These are phyloP conservation scores for Gymnothorax javanicus DNA, from an alignment of 2,797 vertebrate species.

Conservation along the genomic window DNA sequence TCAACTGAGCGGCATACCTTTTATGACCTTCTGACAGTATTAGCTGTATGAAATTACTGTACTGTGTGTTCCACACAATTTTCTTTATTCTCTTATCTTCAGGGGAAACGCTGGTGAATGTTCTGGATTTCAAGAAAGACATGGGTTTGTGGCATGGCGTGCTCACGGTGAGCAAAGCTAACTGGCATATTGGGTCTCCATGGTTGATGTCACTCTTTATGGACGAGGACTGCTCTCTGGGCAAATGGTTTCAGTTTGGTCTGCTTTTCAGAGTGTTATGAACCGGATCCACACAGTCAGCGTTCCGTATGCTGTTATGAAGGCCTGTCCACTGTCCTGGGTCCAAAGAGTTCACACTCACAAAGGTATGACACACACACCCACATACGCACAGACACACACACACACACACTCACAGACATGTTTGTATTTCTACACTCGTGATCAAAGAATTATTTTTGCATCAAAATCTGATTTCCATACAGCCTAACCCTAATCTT, in stretches of 20 bases:
- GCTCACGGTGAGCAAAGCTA: slow-evolving; percentile 80
- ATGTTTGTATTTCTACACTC: too few relatives aligned
- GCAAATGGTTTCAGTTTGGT: background rate
- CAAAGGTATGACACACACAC: slow-evolving; percentile 78
- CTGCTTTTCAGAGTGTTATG: slow-evolving; percentile 85
- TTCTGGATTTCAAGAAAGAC: slow-evolving; percentile 97
- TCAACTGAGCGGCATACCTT: too few relatives aligned
- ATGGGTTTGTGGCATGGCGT: slow-evolving; percentile 98
- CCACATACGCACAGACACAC: background rate
- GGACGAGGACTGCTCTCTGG: background rate
- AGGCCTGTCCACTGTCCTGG: slow-evolving; percentile 96
- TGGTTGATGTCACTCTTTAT: background rate
- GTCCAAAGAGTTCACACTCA: slow-evolving; percentile 92
- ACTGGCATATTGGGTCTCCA: background rate
- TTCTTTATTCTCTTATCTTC: slow-evolving; percentile 26
- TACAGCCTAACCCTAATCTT: too few relatives aligned
- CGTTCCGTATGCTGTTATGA: slow-evolving; percentile 97
- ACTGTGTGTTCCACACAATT: background rate
- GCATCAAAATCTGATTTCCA: too few relatives aligned
- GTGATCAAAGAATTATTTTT: too few relatives aligned
- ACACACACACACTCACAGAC: too few relatives aligned
- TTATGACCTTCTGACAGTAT: background rate
- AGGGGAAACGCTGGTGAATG: slow-evolving; percentile 96
- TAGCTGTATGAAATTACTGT: background rate
- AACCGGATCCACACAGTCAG: slow-evolving; percentile 95